Evolutionary conservation across 1,140 invertebrate species (phyloP).

Genomic region (Choristoneura fumiferana): DNA sequence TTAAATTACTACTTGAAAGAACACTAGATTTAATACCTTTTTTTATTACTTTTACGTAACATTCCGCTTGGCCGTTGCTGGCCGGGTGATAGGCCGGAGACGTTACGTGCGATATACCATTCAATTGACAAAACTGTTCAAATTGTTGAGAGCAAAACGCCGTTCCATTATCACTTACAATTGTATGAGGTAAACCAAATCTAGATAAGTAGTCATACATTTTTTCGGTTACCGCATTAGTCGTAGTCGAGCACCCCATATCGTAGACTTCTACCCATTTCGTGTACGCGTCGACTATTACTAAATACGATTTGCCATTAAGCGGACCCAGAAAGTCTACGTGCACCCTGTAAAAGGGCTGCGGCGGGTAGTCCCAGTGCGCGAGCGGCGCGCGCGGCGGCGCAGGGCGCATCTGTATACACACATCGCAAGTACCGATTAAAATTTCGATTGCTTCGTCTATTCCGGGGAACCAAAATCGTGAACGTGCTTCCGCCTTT

Average conservation of each 20-base stretch:
- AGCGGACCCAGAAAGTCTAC: no score
- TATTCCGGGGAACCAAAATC: no score
- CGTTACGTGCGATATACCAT: slow-evolving; percentile 19
- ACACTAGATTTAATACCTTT: neutral
- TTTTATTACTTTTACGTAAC: neutral
- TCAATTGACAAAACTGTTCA: neutral
- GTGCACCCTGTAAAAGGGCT: no score
- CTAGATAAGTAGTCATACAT: neutral
- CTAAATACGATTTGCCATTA: no score
- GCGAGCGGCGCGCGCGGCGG: no score
- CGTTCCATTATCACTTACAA: neutral
- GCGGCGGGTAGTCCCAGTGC: no score
- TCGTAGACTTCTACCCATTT: no score
- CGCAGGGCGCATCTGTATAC: no score
- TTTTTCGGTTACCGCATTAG: neutral
- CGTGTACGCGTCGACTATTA: no score
- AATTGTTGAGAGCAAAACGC: neutral
- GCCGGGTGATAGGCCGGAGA: slow-evolving; percentile 20
- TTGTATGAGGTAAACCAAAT: neutral
- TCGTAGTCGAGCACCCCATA: neutral
- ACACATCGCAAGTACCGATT: no score
- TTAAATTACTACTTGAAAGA: neutral
- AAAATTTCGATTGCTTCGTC: no score
- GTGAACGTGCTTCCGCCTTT: no score
- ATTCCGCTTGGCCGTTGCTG: slow-evolving; percentile 20